Evolutionary conservation across 1,140 invertebrate genomes (phyloP), one percentile per base, ranked within the genome.

Genomic region (Steinernema khuongi): DNA sequence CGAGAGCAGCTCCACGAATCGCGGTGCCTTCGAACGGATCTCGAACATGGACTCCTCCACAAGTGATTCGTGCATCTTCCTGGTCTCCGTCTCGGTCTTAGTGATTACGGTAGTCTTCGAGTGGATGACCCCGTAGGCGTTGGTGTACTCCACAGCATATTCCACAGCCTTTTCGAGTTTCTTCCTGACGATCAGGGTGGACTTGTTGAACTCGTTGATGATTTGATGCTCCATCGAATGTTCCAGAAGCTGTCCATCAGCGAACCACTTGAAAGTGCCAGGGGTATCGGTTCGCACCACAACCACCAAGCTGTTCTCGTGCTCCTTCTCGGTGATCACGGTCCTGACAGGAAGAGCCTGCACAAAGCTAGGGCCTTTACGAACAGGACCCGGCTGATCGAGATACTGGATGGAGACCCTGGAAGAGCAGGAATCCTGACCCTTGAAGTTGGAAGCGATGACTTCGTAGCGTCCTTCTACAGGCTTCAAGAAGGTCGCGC

Each of bases 331-430:
- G 36, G 31, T 18, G 7, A 30, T 41, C 19, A 74, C 19, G 32
- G 41, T 44, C 32, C 71, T 22, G 33, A 44, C 71, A 31, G 73
- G 71, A 44, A 74, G 69, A 11, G 32, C 31, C 19, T 75, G 44
- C n/a, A 32, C n/a, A 50, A 75, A 44, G 7, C 28, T 31, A 4
- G 71, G 72, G 7, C 22, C 17, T 30, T 17, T 66, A 7, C 28
- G 11, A 26, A 31, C n/a, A 31, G 70, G 7, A 68, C 36, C 30
- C 28, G 67, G 71, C 29, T 69, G 43, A 29, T 67, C 69, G 19
- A 32, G 43, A 68, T 82, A 84, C 28, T 80, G 77, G 33, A 84
- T 67, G 31, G 79, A 73, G 0, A 83, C 74, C 72, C 82, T 85
- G 22, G 75, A 76, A 18, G 67, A 31, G 29, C 60, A 68, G 17